Conservation (phyloP, 2,888 invertebrate genomes). For the Lithosia quadra region DNA sequence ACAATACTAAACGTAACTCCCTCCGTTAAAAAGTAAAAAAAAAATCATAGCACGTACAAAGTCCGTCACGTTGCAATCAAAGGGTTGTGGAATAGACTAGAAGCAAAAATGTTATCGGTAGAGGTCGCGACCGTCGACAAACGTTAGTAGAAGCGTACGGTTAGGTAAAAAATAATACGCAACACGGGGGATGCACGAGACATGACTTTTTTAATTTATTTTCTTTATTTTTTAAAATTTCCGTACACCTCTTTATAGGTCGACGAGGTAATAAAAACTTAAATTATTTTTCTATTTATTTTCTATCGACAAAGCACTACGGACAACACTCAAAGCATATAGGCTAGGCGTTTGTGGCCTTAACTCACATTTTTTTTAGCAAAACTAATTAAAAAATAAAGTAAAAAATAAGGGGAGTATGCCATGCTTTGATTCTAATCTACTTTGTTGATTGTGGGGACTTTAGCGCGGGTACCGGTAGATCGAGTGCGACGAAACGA, state of each 20-base stretch:
- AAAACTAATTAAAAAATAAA: slow-evolving; percentile 54
- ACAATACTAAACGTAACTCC: slow-evolving; percentile 84
- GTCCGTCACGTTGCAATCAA: slow-evolving; percentile 80
- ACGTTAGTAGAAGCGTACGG: slow-evolving; percentile 85
- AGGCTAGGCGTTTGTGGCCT: slow-evolving; percentile 69
- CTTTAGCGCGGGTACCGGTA: slow-evolving; percentile 56
- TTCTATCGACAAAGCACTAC: slow-evolving; percentile 69
- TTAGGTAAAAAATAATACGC: slow-evolving; percentile 71
- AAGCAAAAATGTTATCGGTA: slow-evolving; percentile 63
- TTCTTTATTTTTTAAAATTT: slow-evolving; percentile 35
- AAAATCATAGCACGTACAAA: slow-evolving; percentile 57
- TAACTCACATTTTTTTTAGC: slow-evolving; percentile 65
- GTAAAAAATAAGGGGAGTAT: slow-evolving; percentile 67
- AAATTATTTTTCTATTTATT: slow-evolving; percentile 42
- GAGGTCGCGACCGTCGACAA: slow-evolving; percentile 72
- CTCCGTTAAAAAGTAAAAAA: slow-evolving; percentile 66
- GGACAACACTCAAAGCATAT: slow-evolving; percentile 81
- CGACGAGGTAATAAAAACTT: slow-evolving; percentile 62
- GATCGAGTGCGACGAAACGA: slow-evolving; percentile 55
- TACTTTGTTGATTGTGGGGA: slow-evolving; percentile 41
- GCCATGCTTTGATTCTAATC: slow-evolving; percentile 74
- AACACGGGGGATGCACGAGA: slow-evolving; percentile 86
- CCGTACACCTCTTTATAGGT: slow-evolving; percentile 74
- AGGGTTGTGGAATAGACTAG: slow-evolving; percentile 85
- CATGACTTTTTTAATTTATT: slow-evolving; percentile 52